Evolutionary conservation across 2,888 invertebrate species (phyloP).

Genomic region (Rapana venosa): DNA sequence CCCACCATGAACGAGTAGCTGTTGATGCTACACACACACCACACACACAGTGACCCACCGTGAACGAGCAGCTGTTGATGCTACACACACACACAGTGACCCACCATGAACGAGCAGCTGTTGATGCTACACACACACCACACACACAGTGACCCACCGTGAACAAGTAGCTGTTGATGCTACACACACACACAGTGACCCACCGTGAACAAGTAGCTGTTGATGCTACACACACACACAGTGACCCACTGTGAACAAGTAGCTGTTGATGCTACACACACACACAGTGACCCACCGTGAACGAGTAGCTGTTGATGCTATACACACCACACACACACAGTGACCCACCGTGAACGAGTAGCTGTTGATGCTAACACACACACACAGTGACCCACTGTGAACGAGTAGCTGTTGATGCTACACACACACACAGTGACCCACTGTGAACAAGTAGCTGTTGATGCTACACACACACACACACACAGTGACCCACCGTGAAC

Average conservation of each 20-base stretch:
- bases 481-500: neutral
- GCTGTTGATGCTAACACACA: slow-evolving; percentile 40
- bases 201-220: slow-evolving; percentile 45
- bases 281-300: slow-evolving; percentile 46
- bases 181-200: slow-evolving; percentile 40
- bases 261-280: slow-evolving; percentile 41
- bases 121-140: slow-evolving; percentile 38
- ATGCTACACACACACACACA: neutral
- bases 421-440: neutral
- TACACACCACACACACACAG: neutral
- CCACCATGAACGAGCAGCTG: slow-evolving; percentile 46
- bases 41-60: slow-evolving; percentile 44
- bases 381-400: slow-evolving; percentile 45
- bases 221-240: slow-evolving; percentile 36
- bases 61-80: slow-evolving; percentile 43
- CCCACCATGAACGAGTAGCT: slow-evolving; percentile 47
- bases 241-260: slow-evolving; percentile 48
- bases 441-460: too few relatives aligned
- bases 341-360: slow-evolving; percentile 49
- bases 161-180: slow-evolving; percentile 44
- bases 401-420: slow-evolving; percentile 45
- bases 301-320: slow-evolving; percentile 45
- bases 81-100: slow-evolving; percentile 40
- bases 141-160: slow-evolving; percentile 46
- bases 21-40: slow-evolving; percentile 38